Evolutionary conservation across 2,797 vertebrate genomes (phyloP).

Genomic region (Tarsius wallacei): DNA sequence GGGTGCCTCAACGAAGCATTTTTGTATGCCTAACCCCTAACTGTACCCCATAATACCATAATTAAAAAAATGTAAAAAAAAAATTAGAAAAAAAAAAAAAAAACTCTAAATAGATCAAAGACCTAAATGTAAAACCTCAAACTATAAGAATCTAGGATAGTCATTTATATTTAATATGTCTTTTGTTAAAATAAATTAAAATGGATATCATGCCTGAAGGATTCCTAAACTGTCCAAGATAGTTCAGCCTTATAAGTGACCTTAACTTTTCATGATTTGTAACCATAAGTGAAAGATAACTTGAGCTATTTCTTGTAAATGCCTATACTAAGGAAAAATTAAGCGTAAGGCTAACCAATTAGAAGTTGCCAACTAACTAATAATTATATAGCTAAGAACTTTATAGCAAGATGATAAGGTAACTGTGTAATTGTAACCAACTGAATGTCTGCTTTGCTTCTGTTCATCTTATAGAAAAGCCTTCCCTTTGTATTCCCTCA

Average conservation of each 20-base stretch:
- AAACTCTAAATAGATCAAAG: too few species aligned
- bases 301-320: neutral
- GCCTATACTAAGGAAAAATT: neutral
- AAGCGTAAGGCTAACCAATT: neutral
- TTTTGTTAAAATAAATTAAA: neutral
- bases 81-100: too few species aligned
- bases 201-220: neutral
- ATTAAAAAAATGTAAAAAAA: too few species aligned
- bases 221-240: neutral
- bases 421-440: neutral
- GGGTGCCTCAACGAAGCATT: too few species aligned
- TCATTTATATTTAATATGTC: slow-evolving; percentile 7
- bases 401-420: neutral
- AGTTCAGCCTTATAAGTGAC: neutral
- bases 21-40: too few species aligned
- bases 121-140: too few species aligned
- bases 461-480: neutral
- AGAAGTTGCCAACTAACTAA: neutral
- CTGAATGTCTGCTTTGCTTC: neutral
- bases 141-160: too few species aligned
- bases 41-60: too few species aligned
- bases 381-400: neutral
- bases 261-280: neutral
- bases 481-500: neutral
- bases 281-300: neutral